Evolutionary conservation across 2,888 invertebrate genomes (phyloP), one percentile per base, ranked within the genome.

Genomic region (Lottia scabra): DNA sequence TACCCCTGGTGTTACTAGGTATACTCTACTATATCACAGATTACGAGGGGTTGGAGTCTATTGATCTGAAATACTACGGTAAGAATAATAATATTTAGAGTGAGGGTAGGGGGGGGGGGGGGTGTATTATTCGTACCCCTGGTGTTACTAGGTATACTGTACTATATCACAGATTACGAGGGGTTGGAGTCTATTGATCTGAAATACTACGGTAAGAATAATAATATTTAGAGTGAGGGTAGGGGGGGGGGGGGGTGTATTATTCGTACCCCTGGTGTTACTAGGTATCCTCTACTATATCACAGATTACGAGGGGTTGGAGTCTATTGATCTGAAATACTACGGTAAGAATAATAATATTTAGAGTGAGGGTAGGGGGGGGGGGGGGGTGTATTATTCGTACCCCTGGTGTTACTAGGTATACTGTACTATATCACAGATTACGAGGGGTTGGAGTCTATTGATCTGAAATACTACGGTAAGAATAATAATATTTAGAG

Each of bases 21-120:
- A 70, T 84, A 23, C 74, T 85, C 63, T 72, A 76, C 72, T 71
- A 81, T 65, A 75, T 82, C 19, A 76, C 71, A 38, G 74, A 76
- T 38, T 76, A 78, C 71, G 73, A 56, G 56, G 71, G 78, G 0
- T 72, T 77, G 45, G 70, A 65, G 19, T 79, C 83, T 71, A 78
- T 87, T 67, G 74, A 87, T 71, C 82, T 84, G 56, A 75, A 77
- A 67, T 72, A 83, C 75, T 86, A 85, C 75, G 85, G 87, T 86
- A 78, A 77, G 30, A 12, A 65, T 38, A 43, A n/a, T n/a, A 13
- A 38, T 19, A 15, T 68, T 65, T 13, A 16, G 16, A 19, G 6
- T 64, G 30, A 5, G 30, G 30, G 30, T n/a, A n/a, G n/a, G n/a
- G n/a, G n/a, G n/a, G n/a, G n/a, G n/a, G n/a, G n/a, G n/a, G n/a